These are phyloP conservation scores for Hemibagrus wyckioides DNA, from an alignment of 2,113 vertebrate genomes.

Conservation along the genomic window DNA sequence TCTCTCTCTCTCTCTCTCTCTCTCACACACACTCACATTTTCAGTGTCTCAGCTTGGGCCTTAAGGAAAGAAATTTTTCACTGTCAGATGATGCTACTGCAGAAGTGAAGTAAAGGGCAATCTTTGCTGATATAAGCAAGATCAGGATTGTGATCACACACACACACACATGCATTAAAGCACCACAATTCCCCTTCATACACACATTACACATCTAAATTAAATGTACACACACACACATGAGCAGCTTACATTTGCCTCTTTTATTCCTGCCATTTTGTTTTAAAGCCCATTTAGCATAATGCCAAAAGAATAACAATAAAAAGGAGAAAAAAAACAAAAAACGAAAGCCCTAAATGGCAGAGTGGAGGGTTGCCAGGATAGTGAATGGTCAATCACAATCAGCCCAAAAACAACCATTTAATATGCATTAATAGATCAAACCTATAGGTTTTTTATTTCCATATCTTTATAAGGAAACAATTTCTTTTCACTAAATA, in stretches of 20 bases:
- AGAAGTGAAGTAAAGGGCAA: conserved; percentile 67
- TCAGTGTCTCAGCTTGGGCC: conserved; percentile 50
- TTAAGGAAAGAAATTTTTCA: conserved; percentile 73
- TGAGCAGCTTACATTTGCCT: no score
- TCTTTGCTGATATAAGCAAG: conserved; percentile 77
- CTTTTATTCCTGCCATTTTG: not conserved
- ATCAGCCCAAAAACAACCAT: not conserved
- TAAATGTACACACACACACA: not conserved
- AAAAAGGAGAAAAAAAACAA: not conserved
- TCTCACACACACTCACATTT: conserved; percentile 31
- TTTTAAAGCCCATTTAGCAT: not conserved
- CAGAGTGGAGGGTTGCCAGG: not conserved
- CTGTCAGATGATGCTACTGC: conserved; percentile 72
- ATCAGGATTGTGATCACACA: conserved; percentile 62
- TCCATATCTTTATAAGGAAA: not conserved
- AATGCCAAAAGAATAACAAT: not conserved
- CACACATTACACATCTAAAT: not conserved
- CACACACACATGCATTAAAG: conserved; percentile 22
- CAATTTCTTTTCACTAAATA: not conserved
- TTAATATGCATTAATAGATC: not conserved
- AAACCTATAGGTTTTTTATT: not conserved
- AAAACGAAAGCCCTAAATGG: not conserved
- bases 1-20: not conserved
- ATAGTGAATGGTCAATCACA: not conserved
- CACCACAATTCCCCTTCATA: not conserved